A percentile compares a stretch with the other conserved stretches of the same genome.
These are phyloP conservation scores for Elegia similella DNA, from an alignment of 2,888 invertebrate species.

Conservation along the genomic window DNA sequence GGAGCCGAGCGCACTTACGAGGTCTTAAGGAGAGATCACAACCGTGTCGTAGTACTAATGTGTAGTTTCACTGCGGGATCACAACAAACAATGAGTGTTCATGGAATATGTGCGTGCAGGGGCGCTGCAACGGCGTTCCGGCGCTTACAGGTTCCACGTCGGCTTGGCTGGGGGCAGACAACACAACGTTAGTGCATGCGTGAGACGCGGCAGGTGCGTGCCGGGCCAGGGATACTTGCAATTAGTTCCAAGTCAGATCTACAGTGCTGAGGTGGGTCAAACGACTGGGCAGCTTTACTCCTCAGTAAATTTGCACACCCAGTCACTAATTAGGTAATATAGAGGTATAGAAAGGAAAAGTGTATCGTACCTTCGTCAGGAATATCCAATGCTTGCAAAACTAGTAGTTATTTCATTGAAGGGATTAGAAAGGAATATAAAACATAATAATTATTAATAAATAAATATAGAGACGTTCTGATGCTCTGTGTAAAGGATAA, in stretches of 20 bases:
- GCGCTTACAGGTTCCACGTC: slow-evolving; percentile 73
- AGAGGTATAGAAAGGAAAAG: neutral
- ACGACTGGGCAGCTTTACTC: slow-evolving; percentile 9
- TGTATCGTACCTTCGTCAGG: slow-evolving; percentile 34
- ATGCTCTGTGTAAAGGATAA: slow-evolving; percentile 21
- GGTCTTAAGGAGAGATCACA: slow-evolving; percentile 73
- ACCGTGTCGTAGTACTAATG: slow-evolving; percentile 73
- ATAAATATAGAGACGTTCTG: slow-evolving; percentile 25
- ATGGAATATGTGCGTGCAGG: slow-evolving; percentile 78
- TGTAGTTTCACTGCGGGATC: slow-evolving; percentile 81
- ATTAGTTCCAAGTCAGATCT: slow-evolving; percentile 15
- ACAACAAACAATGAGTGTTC: slow-evolving; percentile 81
- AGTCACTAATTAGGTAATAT: neutral
- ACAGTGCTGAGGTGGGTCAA: neutral
- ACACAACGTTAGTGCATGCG: slow-evolving; percentile 75
- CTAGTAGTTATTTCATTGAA: slow-evolving; percentile 42
- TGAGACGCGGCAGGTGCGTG: slow-evolving; percentile 27
- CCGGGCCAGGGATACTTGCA: slow-evolving; percentile 42
- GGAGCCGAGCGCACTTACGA: slow-evolving; percentile 71
- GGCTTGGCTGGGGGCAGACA: slow-evolving; percentile 78
- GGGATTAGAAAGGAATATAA: slow-evolving; percentile 57
- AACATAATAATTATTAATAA: slow-evolving; percentile 20
- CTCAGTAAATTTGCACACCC: slow-evolving; percentile 15
- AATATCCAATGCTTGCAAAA: slow-evolving; percentile 62
- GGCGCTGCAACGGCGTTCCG: slow-evolving; percentile 64